Base-by-base conservation (phyloP, 1,140 invertebrate species). In the Diprion similis region DNA sequence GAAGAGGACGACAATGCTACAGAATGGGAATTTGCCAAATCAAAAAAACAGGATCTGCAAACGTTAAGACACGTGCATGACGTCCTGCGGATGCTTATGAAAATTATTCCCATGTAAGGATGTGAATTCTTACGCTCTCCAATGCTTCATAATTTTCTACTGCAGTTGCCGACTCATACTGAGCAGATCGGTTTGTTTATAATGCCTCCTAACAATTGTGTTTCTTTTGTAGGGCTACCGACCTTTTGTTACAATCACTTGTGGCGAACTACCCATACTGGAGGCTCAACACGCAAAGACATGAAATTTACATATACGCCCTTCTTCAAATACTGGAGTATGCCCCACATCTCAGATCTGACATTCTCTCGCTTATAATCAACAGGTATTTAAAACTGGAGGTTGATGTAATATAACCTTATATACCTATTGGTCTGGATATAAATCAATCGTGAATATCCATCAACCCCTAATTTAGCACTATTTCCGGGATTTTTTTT, bases 321-420 rank as follows among this genome's bases (percentile, higher is more conserved):
- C 77, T 94, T 19, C 82, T 95, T 10, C 85, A 89, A 83, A 87
- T 95, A 48, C 81, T 90, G 13, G 84, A 91, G 24, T 94, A 95
- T 81, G 89, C 92, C 71, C 91, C 93, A 46, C 82, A 87, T 17
- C 84, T 92, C 65, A 86, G 90, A 72, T 84, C 86, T 70, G 86
- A 91, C 18, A 89, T 95, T 68, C 80, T 95, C 13, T 86, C 89
- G 75, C 84, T 94, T 75, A 89, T 95, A 71, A 89, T 94, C 79
- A 90, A 92, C 71, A 93, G 91, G 91, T 94, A 88, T 87, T 80
- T 80, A 72, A 71, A 59, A 75, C 66, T 46, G 10, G 24, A 37
- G 2, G 2, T 37, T 37, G 24, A 37, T 37, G 24, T 6, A 37
- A 37, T 6, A 6, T 37, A 6, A 37, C 24, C 2, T 6, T 1